A percentile compares a stretch with the other conserved stretches of the same genome.
Conservation (phyloP, 1,140 invertebrate species). For the Apocrypta bakeri region DNA sequence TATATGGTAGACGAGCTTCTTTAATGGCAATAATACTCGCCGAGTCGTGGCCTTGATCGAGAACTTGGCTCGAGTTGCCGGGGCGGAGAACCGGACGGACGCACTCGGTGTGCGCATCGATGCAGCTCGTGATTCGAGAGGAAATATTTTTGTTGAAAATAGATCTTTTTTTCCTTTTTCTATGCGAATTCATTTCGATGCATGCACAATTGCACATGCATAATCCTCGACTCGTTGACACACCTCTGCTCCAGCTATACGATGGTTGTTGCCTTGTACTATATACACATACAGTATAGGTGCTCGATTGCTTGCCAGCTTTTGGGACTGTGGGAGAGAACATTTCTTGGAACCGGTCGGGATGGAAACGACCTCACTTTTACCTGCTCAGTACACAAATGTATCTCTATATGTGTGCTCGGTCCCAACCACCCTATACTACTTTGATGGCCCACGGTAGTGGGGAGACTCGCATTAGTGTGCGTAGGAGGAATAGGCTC, state of each 20-base stretch:
- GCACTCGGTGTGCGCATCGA: background rate
- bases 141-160: background rate
- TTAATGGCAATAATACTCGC: background rate
- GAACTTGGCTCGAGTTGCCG: slow-evolving; percentile 52
- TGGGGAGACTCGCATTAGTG: too few relatives aligned
- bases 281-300: too few relatives aligned
- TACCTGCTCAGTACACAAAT: too few relatives aligned
- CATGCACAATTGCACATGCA: background rate
- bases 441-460: too few relatives aligned
- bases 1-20: background rate
- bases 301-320: too few relatives aligned
- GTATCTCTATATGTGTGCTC: too few relatives aligned
- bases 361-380: too few relatives aligned
- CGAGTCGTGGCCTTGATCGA: slow-evolving; percentile 59
- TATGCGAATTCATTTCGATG: background rate
- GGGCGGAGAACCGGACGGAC: background rate
- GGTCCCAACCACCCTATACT: too few relatives aligned
- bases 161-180: background rate
- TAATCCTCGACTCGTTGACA: background rate
- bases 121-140: background rate
- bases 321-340: too few relatives aligned
- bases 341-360: too few relatives aligned
- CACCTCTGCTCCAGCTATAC: background rate
- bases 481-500: too few relatives aligned
- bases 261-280: background rate